A percentile compares a stretch with the other conserved stretches of the same genome.
phyloP scores from a whole-genome alignment of 2,888 invertebrate genomes.

The Ferrisia virgata region DNA sequence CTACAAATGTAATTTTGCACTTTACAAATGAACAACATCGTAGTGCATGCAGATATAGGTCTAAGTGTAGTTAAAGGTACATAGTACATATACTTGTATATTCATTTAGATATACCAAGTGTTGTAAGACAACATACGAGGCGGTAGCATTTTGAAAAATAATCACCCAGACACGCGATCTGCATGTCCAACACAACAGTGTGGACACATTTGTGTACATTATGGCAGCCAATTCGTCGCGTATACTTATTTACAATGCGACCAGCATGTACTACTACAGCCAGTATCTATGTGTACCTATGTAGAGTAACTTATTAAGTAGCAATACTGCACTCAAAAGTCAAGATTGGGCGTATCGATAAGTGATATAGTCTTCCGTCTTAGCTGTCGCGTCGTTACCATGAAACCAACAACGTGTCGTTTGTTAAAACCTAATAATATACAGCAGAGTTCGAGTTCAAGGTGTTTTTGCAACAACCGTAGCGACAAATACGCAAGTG shows the following conservation, averaged over 20 bases:
- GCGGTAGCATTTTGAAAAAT: not conserved
- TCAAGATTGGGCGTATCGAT: not conserved
- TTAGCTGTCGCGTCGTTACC: not conserved
- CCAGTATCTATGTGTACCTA: not conserved
- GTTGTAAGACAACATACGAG: not conserved
- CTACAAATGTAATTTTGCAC: not conserved
- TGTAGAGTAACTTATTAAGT: not conserved
- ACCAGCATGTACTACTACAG: not conserved
- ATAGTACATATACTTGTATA: too few species aligned
- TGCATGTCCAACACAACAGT: not conserved
- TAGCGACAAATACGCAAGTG: too few species aligned
- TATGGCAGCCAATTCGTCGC: not conserved
- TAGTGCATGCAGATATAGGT: too few species aligned
- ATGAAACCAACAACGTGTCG: not conserved
- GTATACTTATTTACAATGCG: not conserved
- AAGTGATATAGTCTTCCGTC: not conserved
- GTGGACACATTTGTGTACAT: not conserved
- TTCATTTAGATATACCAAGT: not conserved
- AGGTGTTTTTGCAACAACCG: not conserved
- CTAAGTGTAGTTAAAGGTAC: too few species aligned
- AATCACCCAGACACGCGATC: conserved; percentile 11
- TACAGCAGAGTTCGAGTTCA: not conserved
- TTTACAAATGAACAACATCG: not conserved
- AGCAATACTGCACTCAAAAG: not conserved
- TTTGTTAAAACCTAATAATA: not conserved